phyloP scores from a whole-genome alignment of 2,113 vertebrate species.

The Paratilapia polleni region DNA sequence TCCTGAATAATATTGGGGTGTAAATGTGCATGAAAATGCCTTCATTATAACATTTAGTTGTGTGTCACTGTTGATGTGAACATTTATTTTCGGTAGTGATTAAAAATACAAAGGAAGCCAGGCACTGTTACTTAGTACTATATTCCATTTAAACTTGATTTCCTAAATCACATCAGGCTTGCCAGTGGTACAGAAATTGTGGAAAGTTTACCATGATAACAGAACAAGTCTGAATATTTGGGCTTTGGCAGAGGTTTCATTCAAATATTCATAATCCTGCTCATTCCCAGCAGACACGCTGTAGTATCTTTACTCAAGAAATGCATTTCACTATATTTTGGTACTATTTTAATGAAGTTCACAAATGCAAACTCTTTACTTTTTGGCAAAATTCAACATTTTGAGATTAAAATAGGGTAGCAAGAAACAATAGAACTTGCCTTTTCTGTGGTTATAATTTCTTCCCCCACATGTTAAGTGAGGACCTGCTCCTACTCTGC shows the following conservation, averaged over 20 bases:
- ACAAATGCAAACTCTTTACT: background rate
- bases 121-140: background rate
- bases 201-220: background rate
- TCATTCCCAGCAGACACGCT: slow-evolving; percentile 1
- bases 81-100: background rate
- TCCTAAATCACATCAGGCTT: background rate
- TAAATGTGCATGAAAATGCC: slow-evolving; percentile 29
- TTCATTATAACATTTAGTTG: slow-evolving; percentile 11
- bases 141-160: background rate
- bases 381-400: background rate
- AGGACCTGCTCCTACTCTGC: no score
- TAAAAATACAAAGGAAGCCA: background rate
- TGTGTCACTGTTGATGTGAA: background rate
- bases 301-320: background rate
- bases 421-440: background rate
- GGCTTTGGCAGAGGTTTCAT: background rate
- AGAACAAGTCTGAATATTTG: background rate
- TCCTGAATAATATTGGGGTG: slow-evolving; percentile 27
- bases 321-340: background rate
- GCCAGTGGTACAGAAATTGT: background rate
- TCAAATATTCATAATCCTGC: slow-evolving; percentile 23
- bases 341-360: background rate
- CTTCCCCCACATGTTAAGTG: background rate
- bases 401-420: background rate
- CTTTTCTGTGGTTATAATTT: background rate